Evolutionary conservation across 2,797 vertebrate genomes (phyloP), one percentile per base, ranked within the genome.

Genomic region (Hippopotamyrus pictus): DNA sequence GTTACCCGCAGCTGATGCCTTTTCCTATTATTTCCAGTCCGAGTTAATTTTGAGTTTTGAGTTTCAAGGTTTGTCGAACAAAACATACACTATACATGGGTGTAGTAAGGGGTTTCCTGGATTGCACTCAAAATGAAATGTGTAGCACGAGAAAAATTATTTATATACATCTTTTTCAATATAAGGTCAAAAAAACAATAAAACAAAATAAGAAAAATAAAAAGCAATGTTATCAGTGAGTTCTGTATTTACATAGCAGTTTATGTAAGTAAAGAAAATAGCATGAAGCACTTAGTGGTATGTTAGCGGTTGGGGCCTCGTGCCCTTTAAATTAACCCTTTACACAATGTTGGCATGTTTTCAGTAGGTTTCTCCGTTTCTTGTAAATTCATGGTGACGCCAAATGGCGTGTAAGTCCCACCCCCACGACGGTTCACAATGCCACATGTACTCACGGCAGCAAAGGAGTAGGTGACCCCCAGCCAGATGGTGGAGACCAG

Each of bases 401-500:
- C 33, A 73, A 73, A 17, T 0, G 11, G 14, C 33, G 3, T 37
- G 29, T 2, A 73, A 14, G 29, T 14, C 33, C 29, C 33, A 41
- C 12, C 69, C 69, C 69, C 69, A 17, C 2, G 1, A 14, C 12
- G 69, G 69, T 41, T 76, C 62, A 69, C 62, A 14, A 12, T 12
- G 73, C 14, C 33, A 44, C 33, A n/a, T 41, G 87, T 90, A 94
- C 96, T 96, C 93, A 96, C 95, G 46, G 96, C 96, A 91, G 96
- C 96, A 11, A 97, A 97, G 41, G 96, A 97, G 88, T 97, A 97
- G 17, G 96, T 97, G 91, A 97, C 92, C 2, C 96, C 96, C 5
- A 97, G 92, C 96, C 97, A 96, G 87, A 95, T 62, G 89, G 96
- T 97, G 65, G 93, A 96, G 86, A 97, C 94, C 17, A 97, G 93